Base-by-base conservation (phyloP, 2,113 vertebrate species). In the Phaetusa simplex region DNA sequence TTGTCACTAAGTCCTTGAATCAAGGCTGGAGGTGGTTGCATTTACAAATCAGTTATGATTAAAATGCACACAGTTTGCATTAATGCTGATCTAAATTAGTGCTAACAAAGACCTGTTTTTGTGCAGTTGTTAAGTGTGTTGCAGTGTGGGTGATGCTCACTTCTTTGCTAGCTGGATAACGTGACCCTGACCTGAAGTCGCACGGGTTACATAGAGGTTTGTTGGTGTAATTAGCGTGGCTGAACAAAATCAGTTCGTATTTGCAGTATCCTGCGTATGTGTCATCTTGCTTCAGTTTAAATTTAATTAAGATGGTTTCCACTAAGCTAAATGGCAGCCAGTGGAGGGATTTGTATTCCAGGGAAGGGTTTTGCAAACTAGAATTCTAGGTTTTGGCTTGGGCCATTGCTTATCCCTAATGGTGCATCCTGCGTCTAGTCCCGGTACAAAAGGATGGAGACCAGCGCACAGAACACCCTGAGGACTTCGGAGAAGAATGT, bases 401-500 rank as follows among this genome's bases (percentile, higher is more conserved):
- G 20, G 72, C 32, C 4, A 0, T 43, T 92, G 55, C 11, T 30
- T 5, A 4, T 55, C 10, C n/a, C 34, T 96, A 76, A 96, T 0
- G 14, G 4, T 30, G 20, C 2, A 2, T 91, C 9, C 34, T 14
- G 14, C 58, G 42, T 11, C 40, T 72, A 98, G 98, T 86, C 95
- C 42, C 97, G 97, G 24, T 97, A 98, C 95, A 97, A 96, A 74
- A 97, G 89, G 71, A 98, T 98, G 49, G 98, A 98, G 92, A 34
- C 67, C 19, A 85, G 94, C 12, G 97, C 98, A 21, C 92, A 97
- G 53, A 95, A 82, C 7, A 86, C 97, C 12, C 88, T 98, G 52
- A 97, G 93, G 38, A 90, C 97, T 15, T 98, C 98, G 10, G 98
- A 98, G 76, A 97, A 97, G 69, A 98, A 98, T 5, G 58, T 99